These are phyloP conservation scores for Ctenomys sociabilis DNA, from an alignment of 2,113 vertebrate genomes.

Conservation along the genomic window DNA sequence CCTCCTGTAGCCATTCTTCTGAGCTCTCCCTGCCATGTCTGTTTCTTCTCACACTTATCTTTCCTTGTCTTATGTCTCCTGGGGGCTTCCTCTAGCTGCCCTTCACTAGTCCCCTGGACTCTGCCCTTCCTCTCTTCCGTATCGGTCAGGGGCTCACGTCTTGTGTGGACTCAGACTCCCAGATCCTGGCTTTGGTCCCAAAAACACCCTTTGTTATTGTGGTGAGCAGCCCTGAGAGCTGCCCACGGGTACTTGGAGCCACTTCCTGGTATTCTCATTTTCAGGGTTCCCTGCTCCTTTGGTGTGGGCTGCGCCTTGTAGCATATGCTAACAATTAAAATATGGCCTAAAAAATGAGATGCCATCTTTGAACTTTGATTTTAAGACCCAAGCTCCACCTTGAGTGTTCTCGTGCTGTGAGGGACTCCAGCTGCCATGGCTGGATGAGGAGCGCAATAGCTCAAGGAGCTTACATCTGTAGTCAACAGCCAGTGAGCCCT, in stretches of 20 bases:
- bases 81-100: neutral
- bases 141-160: neutral
- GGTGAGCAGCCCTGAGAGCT: neutral
- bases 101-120: neutral
- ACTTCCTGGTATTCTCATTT: neutral
- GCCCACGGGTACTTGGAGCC: neutral
- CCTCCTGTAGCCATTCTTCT: neutral
- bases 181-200: neutral
- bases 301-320: neutral
- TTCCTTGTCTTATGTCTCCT: neutral
- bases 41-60: neutral
- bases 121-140: neutral
- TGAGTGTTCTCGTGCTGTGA: neutral
- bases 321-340: neutral
- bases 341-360: neutral
- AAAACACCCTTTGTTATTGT: neutral
- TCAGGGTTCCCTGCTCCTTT: neutral
- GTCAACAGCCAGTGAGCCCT: neutral
- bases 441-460: neutral
- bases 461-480: neutral
- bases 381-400: neutral
- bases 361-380: conserved; percentile 3
- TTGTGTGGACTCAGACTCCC: neutral
- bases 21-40: neutral
- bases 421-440: neutral